These are phyloP conservation scores for Pocillopora meandrina DNA, from an alignment of 92 coral and sea anemone species.

Conservation along the genomic window DNA sequence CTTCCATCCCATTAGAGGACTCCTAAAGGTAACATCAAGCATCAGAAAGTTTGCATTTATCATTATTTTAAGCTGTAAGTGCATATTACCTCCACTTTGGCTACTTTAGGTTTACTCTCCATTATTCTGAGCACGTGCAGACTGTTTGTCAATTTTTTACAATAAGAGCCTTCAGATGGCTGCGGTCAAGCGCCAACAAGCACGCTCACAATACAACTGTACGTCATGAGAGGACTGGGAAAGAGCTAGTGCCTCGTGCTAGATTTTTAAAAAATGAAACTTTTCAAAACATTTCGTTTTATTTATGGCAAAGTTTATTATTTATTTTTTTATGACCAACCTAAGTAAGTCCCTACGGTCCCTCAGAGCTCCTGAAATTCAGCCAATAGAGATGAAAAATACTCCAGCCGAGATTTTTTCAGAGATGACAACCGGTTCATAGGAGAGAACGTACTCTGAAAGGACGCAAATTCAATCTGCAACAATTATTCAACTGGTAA, in stretches of 20 bases:
- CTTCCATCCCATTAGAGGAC: constrained; percentile 70
- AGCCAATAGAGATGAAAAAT: too few relatives aligned
- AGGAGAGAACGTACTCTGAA: too few relatives aligned
- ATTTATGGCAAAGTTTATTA: too few relatives aligned
- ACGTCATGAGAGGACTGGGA: background rate
- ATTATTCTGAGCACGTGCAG: constrained; percentile 36
- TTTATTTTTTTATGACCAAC: too few relatives aligned
- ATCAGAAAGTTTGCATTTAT: background rate
- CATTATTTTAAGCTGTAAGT: background rate
- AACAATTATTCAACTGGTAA: too few relatives aligned
- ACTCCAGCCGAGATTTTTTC: too few relatives aligned
- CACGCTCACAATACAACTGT: background rate
- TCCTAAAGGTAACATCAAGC: constrained; percentile 39
- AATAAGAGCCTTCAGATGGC: constrained; percentile 12
- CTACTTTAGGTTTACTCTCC: constrained; percentile 85
- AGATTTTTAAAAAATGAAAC: too few relatives aligned
- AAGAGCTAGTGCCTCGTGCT: background rate
- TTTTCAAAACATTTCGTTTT: too few relatives aligned
- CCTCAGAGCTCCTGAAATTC: too few relatives aligned
- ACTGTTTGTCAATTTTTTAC: constrained; percentile 20
- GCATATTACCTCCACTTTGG: constrained; percentile 82
- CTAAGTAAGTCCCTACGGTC: too few relatives aligned
- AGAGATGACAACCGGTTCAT: too few relatives aligned
- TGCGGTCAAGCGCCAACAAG: constrained; percentile 12
- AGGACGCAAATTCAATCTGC: too few relatives aligned